These are phyloP conservation scores for Rhimphoctona megacephalus DNA, from an alignment of 2,888 invertebrate species.

Conservation along the genomic window DNA sequence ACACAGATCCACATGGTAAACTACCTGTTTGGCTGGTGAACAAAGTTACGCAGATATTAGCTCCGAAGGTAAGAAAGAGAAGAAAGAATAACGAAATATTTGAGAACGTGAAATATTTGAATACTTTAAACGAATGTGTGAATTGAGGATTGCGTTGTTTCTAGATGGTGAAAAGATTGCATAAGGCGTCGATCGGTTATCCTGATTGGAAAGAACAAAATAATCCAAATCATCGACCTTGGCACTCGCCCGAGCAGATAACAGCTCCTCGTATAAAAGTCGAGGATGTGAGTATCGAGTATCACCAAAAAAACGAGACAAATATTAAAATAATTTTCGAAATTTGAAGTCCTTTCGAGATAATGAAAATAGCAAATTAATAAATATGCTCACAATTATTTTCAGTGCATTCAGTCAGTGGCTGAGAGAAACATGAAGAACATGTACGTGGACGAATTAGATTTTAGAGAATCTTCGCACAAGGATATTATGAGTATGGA, in stretches of 20 bases:
- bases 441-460: constrained; percentile 83
- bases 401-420: constrained; percentile 82
- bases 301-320: not conserved
- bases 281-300: constrained; percentile 87
- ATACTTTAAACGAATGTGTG: not conserved
- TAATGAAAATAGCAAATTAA: not conserved
- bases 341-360: not conserved
- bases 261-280: constrained; percentile 89
- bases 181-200: constrained; percentile 93
- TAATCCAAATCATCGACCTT: constrained; percentile 92
- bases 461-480: constrained; percentile 78
- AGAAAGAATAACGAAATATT: constrained; percentile 7
- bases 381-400: constrained; percentile 30
- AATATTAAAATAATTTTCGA: not conserved
- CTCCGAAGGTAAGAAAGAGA: constrained; percentile 88
- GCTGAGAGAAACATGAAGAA: constrained; percentile 83
- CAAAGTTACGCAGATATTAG: constrained; percentile 93
- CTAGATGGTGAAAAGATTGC: constrained; percentile 91
- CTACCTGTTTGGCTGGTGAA: constrained; percentile 96
- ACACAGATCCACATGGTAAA: constrained; percentile 95
- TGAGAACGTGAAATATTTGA: no score
- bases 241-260: constrained; percentile 95
- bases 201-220: constrained; percentile 92
- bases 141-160: constrained; percentile 46
- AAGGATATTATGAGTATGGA: constrained; percentile 81